phyloP scores from a whole-genome alignment of 2,797 vertebrate genomes.

The Hypotaenidia okinawae region DNA sequence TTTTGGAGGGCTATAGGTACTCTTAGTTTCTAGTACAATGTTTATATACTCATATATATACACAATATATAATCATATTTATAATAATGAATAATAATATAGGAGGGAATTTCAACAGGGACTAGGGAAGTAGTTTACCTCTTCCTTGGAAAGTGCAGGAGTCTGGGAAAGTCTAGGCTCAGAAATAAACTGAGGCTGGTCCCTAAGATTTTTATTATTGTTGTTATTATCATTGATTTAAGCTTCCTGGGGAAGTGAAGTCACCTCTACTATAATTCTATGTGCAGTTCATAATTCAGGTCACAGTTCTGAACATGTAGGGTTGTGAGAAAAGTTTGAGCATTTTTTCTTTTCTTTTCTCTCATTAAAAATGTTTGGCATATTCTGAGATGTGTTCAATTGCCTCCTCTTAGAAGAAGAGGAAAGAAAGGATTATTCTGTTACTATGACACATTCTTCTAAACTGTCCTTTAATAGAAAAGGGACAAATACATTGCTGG shows the following conservation, averaged over 20 bases:
- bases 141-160: not conserved
- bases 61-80: no score
- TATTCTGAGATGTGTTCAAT: constrained; percentile 43
- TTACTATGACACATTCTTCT: constrained; percentile 14
- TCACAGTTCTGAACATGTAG: constrained; percentile 4
- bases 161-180: not conserved
- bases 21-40: not conserved
- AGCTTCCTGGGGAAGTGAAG: constrained; percentile 27
- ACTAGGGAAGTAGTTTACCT: not conserved
- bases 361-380: constrained; percentile 39
- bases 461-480: constrained; percentile 19
- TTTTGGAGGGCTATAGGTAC: not conserved
- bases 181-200: not conserved
- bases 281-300: constrained; percentile 28
- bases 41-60: not conserved
- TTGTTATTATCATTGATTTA: constrained; percentile 31
- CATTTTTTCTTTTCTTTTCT: not conserved
- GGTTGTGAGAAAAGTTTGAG: constrained; percentile 73
- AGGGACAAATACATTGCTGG: constrained; percentile 1
- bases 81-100: not conserved
- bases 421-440: constrained; percentile 25
- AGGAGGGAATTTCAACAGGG: not conserved
- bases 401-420: constrained; percentile 19
- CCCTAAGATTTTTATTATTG: not conserved
- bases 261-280: constrained; percentile 25